Conservation (phyloP, 2,113 vertebrate genomes). For the Cyanoliseus patagonus region DNA sequence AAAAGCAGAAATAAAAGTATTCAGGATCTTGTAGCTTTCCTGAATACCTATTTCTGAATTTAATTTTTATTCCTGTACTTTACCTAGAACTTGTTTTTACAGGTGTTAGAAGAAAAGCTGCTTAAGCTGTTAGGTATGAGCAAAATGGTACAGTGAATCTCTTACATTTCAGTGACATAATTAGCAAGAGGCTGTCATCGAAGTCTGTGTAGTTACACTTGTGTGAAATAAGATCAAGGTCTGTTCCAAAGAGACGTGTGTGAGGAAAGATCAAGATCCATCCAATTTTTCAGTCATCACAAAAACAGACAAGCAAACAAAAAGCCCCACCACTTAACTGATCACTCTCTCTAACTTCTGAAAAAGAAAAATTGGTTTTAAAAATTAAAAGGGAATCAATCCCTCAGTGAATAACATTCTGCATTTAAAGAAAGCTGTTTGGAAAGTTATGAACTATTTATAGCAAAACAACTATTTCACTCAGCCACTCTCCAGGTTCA, state of each 20-base stretch:
- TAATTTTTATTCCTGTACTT: not conserved
- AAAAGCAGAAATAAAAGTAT: not conserved
- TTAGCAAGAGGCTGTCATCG: constrained; percentile 30
- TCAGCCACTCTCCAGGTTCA: not conserved
- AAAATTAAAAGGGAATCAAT: constrained; percentile 35
- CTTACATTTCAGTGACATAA: constrained; percentile 29
- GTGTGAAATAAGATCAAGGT: constrained; percentile 49
- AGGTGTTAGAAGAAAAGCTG: not conserved
- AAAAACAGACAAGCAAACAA: constrained; percentile 2
- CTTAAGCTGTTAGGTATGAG: constrained; percentile 37
- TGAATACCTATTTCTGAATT: not conserved
- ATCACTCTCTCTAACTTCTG: not conserved
- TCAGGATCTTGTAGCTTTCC: not conserved
- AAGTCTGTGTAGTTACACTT: constrained; percentile 31
- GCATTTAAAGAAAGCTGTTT: constrained; percentile 20
- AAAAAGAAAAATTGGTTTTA: not conserved
- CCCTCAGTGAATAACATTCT: not conserved
- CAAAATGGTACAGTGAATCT: constrained; percentile 29
- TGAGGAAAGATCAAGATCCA: constrained; percentile 31
- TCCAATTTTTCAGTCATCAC: not conserved
- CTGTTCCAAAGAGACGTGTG: not conserved
- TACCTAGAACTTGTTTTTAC: not conserved
- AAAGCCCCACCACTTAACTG: not conserved
- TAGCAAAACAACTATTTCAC: not conserved
- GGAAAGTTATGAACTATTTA: constrained; percentile 43